Conservation (phyloP, 2,888 invertebrate species). For the Drosophila basisetae region DNA sequence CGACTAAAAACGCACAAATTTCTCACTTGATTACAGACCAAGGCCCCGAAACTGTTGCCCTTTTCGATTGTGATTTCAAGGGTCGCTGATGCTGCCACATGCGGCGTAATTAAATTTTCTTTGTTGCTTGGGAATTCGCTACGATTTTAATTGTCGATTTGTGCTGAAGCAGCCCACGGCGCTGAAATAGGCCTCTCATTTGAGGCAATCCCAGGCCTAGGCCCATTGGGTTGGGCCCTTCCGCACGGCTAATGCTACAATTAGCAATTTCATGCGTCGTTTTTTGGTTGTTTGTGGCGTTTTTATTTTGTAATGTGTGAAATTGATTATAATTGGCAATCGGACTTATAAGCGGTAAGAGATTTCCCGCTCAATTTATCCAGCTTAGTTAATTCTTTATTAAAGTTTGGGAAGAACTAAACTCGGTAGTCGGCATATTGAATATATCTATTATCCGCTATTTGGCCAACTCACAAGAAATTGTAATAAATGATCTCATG, state of each 20-base stretch:
- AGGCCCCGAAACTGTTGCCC: conserved; percentile 46
- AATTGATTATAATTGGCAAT: conserved; percentile 76
- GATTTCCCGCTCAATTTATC: conserved; percentile 43
- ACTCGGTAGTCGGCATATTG: neutral
- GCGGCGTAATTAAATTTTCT: conserved; percentile 78
- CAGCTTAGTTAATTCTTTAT: neutral
- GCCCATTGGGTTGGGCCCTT: conserved; percentile 59
- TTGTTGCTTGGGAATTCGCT: conserved; percentile 77
- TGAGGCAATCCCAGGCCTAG: conserved; percentile 27
- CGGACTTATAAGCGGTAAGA: conserved; percentile 58
- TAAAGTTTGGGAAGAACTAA: conserved; percentile 36
- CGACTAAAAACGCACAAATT: conserved; percentile 50
- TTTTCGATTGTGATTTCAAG: conserved; percentile 51
- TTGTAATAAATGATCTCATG: conserved; percentile 3
- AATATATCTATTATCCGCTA: conserved; percentile 8
- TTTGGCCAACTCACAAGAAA: conserved; percentile 11
- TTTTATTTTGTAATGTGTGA: conserved; percentile 68
- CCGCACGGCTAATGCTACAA: conserved; percentile 61
- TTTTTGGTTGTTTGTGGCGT: conserved; percentile 35
- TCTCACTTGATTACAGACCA: conserved; percentile 73
- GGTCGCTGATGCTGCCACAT: conserved; percentile 66
- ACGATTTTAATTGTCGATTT: conserved; percentile 74
- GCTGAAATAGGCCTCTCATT: conserved; percentile 33
- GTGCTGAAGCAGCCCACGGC: conserved; percentile 62
- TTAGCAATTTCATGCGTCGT: conserved; percentile 77